Evolutionary conservation across 1,140 invertebrate species (phyloP).

Genomic region (Callitettix versicolor): DNA sequence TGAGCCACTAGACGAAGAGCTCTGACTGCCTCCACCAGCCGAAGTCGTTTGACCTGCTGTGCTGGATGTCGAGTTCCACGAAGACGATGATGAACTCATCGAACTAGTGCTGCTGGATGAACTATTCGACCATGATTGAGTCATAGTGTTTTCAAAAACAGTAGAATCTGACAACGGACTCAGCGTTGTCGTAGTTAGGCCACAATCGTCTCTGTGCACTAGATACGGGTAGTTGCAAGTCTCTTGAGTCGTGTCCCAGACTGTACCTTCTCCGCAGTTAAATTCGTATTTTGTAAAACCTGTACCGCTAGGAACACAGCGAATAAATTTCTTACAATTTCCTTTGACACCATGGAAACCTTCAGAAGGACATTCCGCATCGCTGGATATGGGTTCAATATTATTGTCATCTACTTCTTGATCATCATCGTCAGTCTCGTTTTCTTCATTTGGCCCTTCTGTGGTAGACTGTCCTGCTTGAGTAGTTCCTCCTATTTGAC

Average conservation of each 20-base stretch:
- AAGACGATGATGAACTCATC: slow-evolving; percentile 15
- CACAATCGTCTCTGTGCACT: slow-evolving; percentile 31
- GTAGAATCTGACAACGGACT: slow-evolving; percentile 20
- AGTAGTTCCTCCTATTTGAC: no score
- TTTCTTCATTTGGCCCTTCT: background rate
- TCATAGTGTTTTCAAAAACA: slow-evolving; percentile 16
- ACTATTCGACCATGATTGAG: slow-evolving; percentile 18
- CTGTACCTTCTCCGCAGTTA: slow-evolving; percentile 50
- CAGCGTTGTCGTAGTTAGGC: slow-evolving; percentile 15
- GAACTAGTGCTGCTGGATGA: slow-evolving; percentile 14
- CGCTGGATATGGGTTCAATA: slow-evolving; percentile 17
- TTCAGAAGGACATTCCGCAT: slow-evolving; percentile 28
- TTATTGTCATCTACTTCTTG: slow-evolving; percentile 8
- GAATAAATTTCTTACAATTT: slow-evolving; percentile 55
- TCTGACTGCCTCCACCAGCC: background rate
- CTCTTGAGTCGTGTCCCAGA: slow-evolving; percentile 47
- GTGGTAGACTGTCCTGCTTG: no score
- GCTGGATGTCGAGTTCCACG: slow-evolving; percentile 14
- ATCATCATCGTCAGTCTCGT: background rate
- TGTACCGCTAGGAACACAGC: slow-evolving; percentile 49
- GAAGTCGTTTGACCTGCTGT: background rate
- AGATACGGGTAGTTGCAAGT: slow-evolving; percentile 49
- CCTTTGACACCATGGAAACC: slow-evolving; percentile 45
- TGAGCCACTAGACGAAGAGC: slow-evolving; percentile 8
- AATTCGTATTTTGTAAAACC: slow-evolving; percentile 49